Base-by-base conservation (phyloP, 2,113 vertebrate species). In the Elaphurus davidianus region DNA sequence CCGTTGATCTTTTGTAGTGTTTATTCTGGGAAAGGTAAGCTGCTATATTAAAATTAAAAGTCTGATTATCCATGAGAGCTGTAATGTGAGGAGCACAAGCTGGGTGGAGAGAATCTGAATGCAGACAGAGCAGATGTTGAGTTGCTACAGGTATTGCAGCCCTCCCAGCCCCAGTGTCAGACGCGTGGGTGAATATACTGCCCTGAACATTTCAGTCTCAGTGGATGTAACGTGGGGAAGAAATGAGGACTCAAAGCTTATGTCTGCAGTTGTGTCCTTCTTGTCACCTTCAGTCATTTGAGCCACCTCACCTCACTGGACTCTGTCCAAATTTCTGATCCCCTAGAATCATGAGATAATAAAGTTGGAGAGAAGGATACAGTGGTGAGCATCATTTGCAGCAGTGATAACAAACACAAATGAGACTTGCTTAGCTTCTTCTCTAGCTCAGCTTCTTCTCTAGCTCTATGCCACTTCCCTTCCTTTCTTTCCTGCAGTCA, bases 231-330 rank as follows among this genome's bases (percentile, higher is more conserved):
- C 6, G 5, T 16, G 23, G 12, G 27, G 15, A 87, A 84, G 60
- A 83, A 47, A 23, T 1, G 3, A 76, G 9, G 50, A 25, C 7
- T 5, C 21, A 1, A 36, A 60, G 0, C 12, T 60, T 15, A 11
- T n/a, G 36, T 36, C 17, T 90, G 15, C 11, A 84, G 36, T 43
- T 43, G 71, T 76, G 12, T 9, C 43, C 21, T 40, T n/a, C n/a
- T 43, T 13, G 21, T 27, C 23, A 43, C 11, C 21, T 76, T 43
- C 21, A 76, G 71, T 43, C 23, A 25, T 76, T 76, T 43, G 6
- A 76, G 71, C 36, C 71, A 76, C 23, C 36, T 74, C 71, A 74
- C 71, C 21, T 43, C 23, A 43, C 23, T 76, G 36, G 43, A 43
- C 36, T 43, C 23, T 76, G n/a, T 3, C 23, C 12, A 76, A 43